phyloP scores from a whole-genome alignment of 2,113 vertebrate species.

The Neogobius melanostomus region DNA sequence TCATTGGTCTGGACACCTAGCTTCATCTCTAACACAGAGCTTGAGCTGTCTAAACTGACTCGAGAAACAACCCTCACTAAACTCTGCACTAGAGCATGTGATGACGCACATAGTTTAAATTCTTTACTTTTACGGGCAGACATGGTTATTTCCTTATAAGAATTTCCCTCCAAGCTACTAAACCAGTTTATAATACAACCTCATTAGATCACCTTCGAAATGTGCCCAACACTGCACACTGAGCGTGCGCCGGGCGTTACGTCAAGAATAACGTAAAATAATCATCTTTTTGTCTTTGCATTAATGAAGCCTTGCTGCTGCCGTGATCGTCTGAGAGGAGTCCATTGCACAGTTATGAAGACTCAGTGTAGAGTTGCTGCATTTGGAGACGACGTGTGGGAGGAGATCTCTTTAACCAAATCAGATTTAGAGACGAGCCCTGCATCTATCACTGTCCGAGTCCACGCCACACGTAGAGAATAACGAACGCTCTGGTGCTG shows the following conservation, averaged over 20 bases:
- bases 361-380: neutral
- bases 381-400: neutral
- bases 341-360: too few species aligned
- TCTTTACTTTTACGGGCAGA: neutral
- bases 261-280: too few species aligned
- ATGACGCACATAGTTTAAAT: neutral
- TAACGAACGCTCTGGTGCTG: neutral
- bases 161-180: neutral
- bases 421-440: neutral
- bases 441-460: neutral
- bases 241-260: too few species aligned
- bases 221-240: neutral
- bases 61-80: neutral
- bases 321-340: too few species aligned
- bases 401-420: slow-evolving; percentile 1
- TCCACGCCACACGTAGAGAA: neutral
- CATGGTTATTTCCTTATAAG: neutral
- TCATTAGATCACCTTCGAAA: neutral
- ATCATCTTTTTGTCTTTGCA: too few species aligned
- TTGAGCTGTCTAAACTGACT: neutral
- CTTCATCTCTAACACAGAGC: too few species aligned
- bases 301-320: too few species aligned
- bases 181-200: neutral
- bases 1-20: too few species aligned
- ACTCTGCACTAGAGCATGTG: neutral